phyloP scores from a whole-genome alignment of 2,797 vertebrate genomes.

The Enteromius viviparus region DNA sequence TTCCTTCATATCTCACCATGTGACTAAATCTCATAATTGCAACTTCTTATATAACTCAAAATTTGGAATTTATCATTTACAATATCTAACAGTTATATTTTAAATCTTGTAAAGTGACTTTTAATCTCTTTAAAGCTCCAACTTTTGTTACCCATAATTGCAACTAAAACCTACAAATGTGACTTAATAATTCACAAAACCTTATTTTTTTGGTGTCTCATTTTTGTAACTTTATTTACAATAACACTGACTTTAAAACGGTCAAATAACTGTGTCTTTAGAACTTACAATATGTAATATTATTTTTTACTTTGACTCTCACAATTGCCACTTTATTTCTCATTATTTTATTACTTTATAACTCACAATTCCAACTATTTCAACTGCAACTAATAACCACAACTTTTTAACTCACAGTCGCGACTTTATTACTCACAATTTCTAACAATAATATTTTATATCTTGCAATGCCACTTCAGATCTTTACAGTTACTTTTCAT shows the following conservation, averaged over 20 bases:
- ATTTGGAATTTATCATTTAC: background rate
- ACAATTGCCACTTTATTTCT: background rate
- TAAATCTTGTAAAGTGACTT: background rate
- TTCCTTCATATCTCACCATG: background rate
- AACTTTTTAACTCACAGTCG: background rate
- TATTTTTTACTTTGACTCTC: background rate
- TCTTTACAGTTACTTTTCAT: background rate
- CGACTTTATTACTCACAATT: background rate
- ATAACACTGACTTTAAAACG: background rate
- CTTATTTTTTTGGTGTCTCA: too few relatives aligned
- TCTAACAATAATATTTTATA: background rate
- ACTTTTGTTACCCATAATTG: background rate
- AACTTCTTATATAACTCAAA: background rate
- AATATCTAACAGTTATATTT: background rate
- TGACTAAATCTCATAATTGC: background rate
- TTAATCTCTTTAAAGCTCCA: background rate
- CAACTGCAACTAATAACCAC: background rate
- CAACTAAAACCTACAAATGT: background rate
- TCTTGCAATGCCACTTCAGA: background rate
- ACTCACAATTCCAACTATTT: too few relatives aligned
- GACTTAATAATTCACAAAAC: background rate
- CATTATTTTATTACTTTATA: background rate
- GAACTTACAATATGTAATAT: background rate
- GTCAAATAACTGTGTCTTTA: background rate
- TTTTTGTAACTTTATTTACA: background rate